phyloP scores from a whole-genome alignment of 2,113 vertebrate species.

The Grus americana region DNA sequence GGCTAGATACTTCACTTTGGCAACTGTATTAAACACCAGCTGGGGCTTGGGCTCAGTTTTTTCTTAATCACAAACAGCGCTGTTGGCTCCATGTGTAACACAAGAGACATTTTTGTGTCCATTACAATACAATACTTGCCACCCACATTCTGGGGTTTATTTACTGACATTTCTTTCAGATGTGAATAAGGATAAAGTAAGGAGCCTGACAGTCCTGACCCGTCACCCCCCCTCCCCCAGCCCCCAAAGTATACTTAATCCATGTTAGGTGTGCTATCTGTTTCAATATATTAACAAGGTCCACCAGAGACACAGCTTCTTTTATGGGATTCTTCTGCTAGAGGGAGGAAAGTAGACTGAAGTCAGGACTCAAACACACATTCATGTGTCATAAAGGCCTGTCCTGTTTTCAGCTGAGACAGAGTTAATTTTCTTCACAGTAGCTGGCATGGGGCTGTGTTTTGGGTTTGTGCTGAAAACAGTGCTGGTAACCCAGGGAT shows the following conservation, averaged over 20 bases:
- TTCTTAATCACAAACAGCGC: not conserved
- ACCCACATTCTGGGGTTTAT: not conserved
- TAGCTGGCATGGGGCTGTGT: no score
- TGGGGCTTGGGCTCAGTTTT: not conserved
- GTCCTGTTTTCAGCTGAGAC: no score
- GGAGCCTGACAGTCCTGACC: not conserved
- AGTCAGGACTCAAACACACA: not conserved
- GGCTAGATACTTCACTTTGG: not conserved
- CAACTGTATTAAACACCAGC: constrained; percentile 7
- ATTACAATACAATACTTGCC: not conserved
- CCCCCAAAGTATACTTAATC: not conserved
- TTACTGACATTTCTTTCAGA: not conserved
- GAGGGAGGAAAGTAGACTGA: not conserved
- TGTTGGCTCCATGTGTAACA: not conserved
- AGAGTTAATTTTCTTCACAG: no score
- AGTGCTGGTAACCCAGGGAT: no score
- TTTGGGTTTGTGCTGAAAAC: no score
- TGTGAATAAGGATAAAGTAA: not conserved
- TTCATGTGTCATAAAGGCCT: not conserved
- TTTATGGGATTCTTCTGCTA: not conserved
- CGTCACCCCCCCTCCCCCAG: accelerated
- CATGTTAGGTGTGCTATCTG: not conserved
- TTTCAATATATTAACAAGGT: not conserved
- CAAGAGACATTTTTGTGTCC: not conserved
- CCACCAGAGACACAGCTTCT: not conserved